phyloP scores from a whole-genome alignment of 2,113 vertebrate species.

The Eubucco bourcierii region DNA sequence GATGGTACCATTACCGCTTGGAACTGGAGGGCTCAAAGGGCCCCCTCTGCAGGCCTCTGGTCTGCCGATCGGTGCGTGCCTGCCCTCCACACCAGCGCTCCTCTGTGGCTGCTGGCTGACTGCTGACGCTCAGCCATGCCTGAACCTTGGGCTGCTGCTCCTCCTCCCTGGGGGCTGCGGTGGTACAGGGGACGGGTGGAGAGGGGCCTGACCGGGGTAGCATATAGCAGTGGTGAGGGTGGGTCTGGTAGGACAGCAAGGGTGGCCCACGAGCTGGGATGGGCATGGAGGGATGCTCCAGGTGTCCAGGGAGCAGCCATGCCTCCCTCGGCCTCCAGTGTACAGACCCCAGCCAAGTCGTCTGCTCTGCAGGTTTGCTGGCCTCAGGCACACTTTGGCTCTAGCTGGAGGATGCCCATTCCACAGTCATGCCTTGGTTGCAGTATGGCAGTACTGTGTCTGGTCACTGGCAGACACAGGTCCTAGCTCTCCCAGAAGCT shows the following conservation, averaged over 20 bases:
- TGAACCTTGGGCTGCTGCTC: not conserved
- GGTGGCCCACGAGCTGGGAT: not conserved
- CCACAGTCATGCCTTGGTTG: not conserved
- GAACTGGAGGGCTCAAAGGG: not conserved
- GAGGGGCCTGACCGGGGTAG: not conserved
- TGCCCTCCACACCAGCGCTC: not conserved
- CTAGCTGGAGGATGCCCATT: not conserved
- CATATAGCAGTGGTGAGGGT: not conserved
- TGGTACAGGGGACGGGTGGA: not conserved
- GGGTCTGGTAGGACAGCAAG: not conserved
- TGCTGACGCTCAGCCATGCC: not conserved
- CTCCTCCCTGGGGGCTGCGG: not conserved
- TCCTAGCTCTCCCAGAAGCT: not conserved
- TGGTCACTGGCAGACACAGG: conserved; percentile 31
- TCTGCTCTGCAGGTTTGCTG: conserved; percentile 83
- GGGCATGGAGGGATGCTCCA: not conserved
- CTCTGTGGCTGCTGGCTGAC: not conserved
- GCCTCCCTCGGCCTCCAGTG: not conserved
- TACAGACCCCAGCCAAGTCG: not conserved
- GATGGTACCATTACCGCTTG: not conserved
- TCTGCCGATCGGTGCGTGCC: not conserved
- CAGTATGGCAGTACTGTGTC: not conserved
- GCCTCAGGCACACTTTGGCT: conserved; percentile 74
- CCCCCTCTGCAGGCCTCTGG: not conserved
- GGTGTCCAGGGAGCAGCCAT: not conserved